phyloP scores from a whole-genome alignment of 2,797 vertebrate genomes.

The Amblyraja radiata region DNA sequence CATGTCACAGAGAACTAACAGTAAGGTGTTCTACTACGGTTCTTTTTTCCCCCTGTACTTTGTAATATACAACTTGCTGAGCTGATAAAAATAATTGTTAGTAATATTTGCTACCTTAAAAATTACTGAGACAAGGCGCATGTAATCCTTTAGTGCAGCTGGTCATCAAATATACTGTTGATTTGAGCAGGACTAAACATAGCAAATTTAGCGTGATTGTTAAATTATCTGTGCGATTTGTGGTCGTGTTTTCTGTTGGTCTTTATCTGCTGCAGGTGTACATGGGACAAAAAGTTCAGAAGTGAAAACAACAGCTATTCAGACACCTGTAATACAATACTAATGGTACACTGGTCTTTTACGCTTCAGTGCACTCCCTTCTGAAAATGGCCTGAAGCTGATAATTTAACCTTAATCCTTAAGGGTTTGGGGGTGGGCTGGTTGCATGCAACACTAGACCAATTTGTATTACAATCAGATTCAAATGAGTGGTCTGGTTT shows the following conservation, averaged over 20 bases:
- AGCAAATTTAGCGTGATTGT: slow-evolving; percentile 40
- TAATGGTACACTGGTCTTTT: slow-evolving; percentile 46
- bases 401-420: slow-evolving; percentile 13
- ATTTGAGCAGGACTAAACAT: not conserved
- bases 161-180: not conserved
- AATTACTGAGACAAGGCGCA: not conserved
- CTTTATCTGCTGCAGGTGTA: slow-evolving; percentile 50
- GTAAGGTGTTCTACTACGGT: not conserved
- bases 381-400: not conserved
- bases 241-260: slow-evolving; percentile 46
- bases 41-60: not conserved
- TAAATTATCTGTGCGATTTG: slow-evolving; percentile 52
- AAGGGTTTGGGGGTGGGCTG: not conserved
- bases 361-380: slow-evolving; percentile 20
- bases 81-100: not conserved
- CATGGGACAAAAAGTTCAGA: slow-evolving; percentile 45
- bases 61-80: not conserved
- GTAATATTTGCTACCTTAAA: not conserved
- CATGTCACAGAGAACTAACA: not conserved
- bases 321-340: slow-evolving; percentile 45
- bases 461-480: slow-evolving; percentile 18
- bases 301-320: slow-evolving; percentile 45
- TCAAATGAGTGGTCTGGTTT: not conserved
- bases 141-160: not conserved
- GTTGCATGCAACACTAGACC: not conserved